A percentile compares a stretch with the other conserved stretches of the same genome.
Conservation (phyloP, 2,888 invertebrate genomes). For the Xanthia icteritia region DNA sequence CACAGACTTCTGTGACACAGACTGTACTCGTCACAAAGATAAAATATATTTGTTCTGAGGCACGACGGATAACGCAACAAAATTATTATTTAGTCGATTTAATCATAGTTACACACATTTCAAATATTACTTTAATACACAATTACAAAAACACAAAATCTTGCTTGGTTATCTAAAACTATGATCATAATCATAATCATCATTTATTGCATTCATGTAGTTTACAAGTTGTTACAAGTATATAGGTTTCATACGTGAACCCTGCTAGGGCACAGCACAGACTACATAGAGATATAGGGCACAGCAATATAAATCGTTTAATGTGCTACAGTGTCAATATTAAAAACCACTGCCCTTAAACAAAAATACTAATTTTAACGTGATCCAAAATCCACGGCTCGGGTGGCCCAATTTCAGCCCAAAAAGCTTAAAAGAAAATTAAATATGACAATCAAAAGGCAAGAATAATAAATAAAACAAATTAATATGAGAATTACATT, state of each 20-base stretch:
- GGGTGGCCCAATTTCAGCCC: neutral
- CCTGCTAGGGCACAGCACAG: too few relatives aligned
- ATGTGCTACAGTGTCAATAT: too few relatives aligned
- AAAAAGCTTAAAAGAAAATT: neutral
- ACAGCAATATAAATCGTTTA: too few relatives aligned
- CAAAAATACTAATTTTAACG: too few relatives aligned
- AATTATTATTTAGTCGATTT: neutral
- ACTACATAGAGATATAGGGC: too few relatives aligned
- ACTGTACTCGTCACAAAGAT: neutral
- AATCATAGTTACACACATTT: too few relatives aligned
- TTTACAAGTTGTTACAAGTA: too few relatives aligned
- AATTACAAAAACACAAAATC: neutral
- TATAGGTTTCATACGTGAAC: too few relatives aligned
- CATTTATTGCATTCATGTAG: too few relatives aligned
- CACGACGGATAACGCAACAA: neutral
- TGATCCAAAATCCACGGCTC: neutral
- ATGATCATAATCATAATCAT: too few relatives aligned
- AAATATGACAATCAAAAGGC: neutral
- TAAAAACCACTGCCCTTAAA: too few relatives aligned
- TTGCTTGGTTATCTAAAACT: neutral
- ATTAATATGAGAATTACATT: neutral
- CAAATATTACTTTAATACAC: neutral
- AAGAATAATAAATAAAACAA: neutral
- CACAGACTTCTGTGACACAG: neutral
- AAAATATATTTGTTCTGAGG: neutral